A percentile compares a stretch with the other conserved stretches of the same genome.
These are phyloP conservation scores for Clarias batrachus DNA, from an alignment of 2,113 vertebrate genomes.

Conservation along the genomic window DNA sequence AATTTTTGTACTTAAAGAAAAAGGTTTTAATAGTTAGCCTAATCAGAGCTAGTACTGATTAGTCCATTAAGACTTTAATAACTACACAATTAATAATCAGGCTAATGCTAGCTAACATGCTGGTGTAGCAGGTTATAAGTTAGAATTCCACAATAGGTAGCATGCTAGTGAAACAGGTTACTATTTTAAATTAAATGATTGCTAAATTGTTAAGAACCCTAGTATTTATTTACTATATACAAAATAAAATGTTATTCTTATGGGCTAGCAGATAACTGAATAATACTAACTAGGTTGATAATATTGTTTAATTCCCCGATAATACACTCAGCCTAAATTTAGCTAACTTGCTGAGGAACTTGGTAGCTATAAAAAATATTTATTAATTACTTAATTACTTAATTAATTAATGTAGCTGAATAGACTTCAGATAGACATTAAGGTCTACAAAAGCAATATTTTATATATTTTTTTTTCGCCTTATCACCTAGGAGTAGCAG, in stretches of 20 bases:
- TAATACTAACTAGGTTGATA: neutral
- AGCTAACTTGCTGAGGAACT: neutral
- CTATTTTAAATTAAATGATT: neutral
- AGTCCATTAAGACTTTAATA: neutral
- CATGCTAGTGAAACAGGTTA: neutral
- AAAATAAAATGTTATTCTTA: neutral
- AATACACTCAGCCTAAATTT: neutral
- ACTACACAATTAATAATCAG: neutral
- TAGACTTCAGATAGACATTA: neutral
- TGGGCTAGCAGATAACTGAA: neutral
- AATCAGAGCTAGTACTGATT: no score
- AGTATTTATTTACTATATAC: neutral
- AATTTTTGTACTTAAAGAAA: neutral
- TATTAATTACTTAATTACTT: no score
- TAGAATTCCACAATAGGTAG: no score
- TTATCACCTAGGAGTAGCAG: neutral
- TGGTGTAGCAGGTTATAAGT: neutral
- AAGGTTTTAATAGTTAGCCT: neutral
- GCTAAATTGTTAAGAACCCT: neutral
- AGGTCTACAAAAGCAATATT: neutral
- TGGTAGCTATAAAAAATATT: no score
- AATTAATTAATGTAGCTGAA: neutral
- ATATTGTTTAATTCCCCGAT: neutral
- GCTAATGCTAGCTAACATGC: neutral
- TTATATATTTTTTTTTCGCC: neutral